These are phyloP conservation scores for Austrofundulus limnaeus DNA, from an alignment of 2,113 vertebrate genomes.

Conservation along the genomic window DNA sequence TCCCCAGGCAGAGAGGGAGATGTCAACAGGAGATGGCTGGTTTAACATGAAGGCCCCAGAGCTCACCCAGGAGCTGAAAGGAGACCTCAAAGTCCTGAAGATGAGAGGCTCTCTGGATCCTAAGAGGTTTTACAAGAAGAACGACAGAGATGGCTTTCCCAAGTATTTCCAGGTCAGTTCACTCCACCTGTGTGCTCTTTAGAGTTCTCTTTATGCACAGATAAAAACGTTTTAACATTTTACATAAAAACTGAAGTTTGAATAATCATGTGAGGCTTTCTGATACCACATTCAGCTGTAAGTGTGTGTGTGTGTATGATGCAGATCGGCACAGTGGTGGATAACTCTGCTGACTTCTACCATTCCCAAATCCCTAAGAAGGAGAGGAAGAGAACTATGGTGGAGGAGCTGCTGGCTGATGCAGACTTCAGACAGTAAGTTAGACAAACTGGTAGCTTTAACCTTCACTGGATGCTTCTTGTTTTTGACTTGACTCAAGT, in stretches of 20 bases:
- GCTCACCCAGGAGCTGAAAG: slow-evolving; percentile 88
- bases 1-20: slow-evolving; percentile 84
- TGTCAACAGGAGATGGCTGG: slow-evolving; percentile 90
- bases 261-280: no score
- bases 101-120: slow-evolving; percentile 92
- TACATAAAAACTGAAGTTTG: background rate
- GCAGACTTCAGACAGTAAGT: slow-evolving; percentile 91
- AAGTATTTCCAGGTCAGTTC: slow-evolving; percentile 92
- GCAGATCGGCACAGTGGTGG: slow-evolving; percentile 91
- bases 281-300: no score
- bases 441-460: background rate
- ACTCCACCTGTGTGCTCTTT: no score
- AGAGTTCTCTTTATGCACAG: no score
- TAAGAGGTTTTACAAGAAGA: slow-evolving; percentile 98
- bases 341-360: slow-evolving; percentile 91
- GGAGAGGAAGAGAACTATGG: slow-evolving; percentile 93
- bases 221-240: no score
- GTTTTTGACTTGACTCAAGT: no score
- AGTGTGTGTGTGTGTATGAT: slow-evolving; percentile 7
- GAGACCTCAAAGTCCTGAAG: slow-evolving; percentile 88
- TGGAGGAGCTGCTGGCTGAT: slow-evolving; percentile 93
- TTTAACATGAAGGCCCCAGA: slow-evolving; percentile 98
- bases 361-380: slow-evolving; percentile 95
- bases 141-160: slow-evolving; percentile 92
- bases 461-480: background rate